Evolutionary conservation across 2,113 vertebrate genomes (phyloP), one percentile per base, ranked within the genome.

Genomic region (Zingel zingel): DNA sequence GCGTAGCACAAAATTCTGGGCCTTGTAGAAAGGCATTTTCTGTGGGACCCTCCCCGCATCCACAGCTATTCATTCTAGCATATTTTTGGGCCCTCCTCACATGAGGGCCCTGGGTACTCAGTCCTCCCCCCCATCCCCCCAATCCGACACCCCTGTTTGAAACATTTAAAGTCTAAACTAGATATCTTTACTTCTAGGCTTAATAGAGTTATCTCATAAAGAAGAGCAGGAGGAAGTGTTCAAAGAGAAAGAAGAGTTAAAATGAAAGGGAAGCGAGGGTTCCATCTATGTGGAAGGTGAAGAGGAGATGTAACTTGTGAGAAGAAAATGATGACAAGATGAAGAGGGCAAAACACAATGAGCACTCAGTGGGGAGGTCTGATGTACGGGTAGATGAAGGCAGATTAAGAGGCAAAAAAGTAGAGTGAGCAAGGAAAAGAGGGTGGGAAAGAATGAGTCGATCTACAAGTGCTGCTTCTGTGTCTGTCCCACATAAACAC

Each of bases 241-340:
- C 7, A 81, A 88, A 81, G 71, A 85, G 77, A 84, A 90, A 86
- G 81, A 77, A 47, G 23, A 36, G 68, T 18, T 81, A 25, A 74
- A 53, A 82, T 30, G 30, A 71, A 77, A 79, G 77, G 81, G 74
- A 88, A 61, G 50, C 19, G 0, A 74, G 19, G 9, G 33, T 43
- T 72, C 9, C 1, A 43, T 23, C 43, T 57, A 21, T 21, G 23
- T 62, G 25, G 45, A 39, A 84, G 68, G 74, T 74, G 64, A 87
- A 65, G 63, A 74, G 68, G 39, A 54, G 54, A 54, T 25, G 54
- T 27, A 33, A 61, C 12, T 53, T 11, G 21, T 12, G 67, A 85
- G 57, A 58, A 39, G 69, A 82, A 83, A 50, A 77, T 48, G 70
- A 75, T 61, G 63, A 87, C 75, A 65, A 53, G 74, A 79, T 56